These are phyloP conservation scores for Calameuta idolon DNA, from an alignment of 2,888 invertebrate genomes.

Conservation along the genomic window DNA sequence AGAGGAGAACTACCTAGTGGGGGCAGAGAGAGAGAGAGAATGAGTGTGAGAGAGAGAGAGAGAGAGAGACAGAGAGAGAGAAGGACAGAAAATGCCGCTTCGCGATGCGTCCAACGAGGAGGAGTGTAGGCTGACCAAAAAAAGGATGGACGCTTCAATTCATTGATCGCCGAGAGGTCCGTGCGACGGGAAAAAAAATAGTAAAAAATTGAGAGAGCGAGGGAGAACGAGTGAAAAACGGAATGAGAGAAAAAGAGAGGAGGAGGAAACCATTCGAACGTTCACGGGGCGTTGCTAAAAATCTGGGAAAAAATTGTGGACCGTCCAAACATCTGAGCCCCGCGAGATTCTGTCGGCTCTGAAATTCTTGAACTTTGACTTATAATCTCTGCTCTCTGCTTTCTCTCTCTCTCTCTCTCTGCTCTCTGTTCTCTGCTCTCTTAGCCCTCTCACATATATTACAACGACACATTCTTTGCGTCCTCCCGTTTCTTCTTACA, in stretches of 20 bases:
- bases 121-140: constrained; percentile 62
- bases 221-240: constrained; percentile 16
- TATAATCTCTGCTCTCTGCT: neutral
- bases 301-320: constrained; percentile 13
- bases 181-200: constrained; percentile 61
- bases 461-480: neutral
- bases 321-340: neutral
- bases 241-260: constrained; percentile 10
- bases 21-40: constrained; percentile 27
- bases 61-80: constrained; percentile 39
- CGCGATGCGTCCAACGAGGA: constrained; percentile 51
- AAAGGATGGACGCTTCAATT: constrained; percentile 65
- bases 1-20: constrained; percentile 34
- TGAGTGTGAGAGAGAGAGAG: constrained; percentile 30
- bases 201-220: constrained; percentile 30
- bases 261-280: constrained; percentile 23
- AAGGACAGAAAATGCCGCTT: constrained; percentile 37
- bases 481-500: neutral
- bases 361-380: constrained; percentile 22
- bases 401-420: constrained; percentile 15
- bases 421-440: constrained; percentile 1
- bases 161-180: constrained; percentile 66
- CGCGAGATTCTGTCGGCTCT: neutral
- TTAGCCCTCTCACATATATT: neutral
- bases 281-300: constrained; percentile 21